These are phyloP conservation scores for Oedothorax gibbosus DNA, from an alignment of 1,140 invertebrate genomes.

Conservation along the genomic window DNA sequence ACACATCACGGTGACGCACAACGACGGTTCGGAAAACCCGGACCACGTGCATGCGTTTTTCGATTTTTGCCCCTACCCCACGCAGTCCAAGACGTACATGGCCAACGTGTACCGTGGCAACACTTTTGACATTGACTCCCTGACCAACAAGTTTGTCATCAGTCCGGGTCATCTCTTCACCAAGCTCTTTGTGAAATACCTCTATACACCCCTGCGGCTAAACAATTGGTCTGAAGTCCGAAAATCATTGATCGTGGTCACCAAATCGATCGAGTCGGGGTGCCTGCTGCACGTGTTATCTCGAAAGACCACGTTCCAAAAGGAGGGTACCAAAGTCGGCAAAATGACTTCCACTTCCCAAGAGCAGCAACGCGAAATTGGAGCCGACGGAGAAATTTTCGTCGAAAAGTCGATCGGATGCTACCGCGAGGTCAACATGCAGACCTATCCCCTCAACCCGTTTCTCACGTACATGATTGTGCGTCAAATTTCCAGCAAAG, in stretches of 20 bases:
- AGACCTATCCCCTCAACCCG: not conserved
- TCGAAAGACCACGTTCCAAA: not conserved
- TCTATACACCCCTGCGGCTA: not conserved
- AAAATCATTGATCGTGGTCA: not conserved
- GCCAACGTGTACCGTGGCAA: not conserved
- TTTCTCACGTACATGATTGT: not conserved
- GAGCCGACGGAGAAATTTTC: not conserved
- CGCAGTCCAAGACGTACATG: not conserved
- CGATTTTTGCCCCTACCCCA: conserved; percentile 14
- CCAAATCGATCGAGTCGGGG: conserved; percentile 6
- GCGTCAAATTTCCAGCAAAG: not conserved
- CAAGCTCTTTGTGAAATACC: conserved; percentile 23
- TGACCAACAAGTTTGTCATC: conserved; percentile 10
- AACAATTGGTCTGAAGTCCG: not conserved
- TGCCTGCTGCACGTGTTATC: not conserved
- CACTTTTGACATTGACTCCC: conserved; percentile 15
- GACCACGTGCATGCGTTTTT: not conserved
- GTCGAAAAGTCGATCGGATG: not conserved
- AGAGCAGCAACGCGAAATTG: not conserved
- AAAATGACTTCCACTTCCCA: not conserved
- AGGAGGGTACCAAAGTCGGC: not conserved
- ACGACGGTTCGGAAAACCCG: not conserved
- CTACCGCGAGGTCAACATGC: not conserved
- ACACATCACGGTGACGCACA: too few species aligned
- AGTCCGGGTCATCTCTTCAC: conserved; percentile 24